Percentiles rank a stretch among this genome's conserved stretches.
These are phyloP conservation scores for Apodemus sylvaticus DNA, from an alignment of 2,113 vertebrate genomes.

Conservation along the genomic window DNA sequence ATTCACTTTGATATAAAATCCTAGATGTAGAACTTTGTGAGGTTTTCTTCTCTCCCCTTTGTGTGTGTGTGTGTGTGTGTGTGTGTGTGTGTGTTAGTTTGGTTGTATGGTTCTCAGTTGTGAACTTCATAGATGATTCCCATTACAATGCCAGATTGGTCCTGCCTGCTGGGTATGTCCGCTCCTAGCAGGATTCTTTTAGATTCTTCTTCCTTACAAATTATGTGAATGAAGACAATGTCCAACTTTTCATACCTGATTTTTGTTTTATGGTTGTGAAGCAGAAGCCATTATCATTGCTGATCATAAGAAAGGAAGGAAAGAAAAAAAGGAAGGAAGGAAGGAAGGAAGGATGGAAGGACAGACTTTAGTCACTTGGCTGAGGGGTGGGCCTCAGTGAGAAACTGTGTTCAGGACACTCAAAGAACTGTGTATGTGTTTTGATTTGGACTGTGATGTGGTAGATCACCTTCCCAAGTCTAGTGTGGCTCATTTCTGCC, in stretches of 20 bases:
- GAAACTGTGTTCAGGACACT: background rate
- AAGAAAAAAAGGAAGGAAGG: background rate
- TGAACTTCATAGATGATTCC: background rate
- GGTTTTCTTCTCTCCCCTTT: fast-evolving
- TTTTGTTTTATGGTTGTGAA: background rate
- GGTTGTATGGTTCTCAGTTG: background rate
- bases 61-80: background rate
- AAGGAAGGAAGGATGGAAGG: no score
- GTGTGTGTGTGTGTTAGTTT: background rate
- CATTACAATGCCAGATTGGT: background rate
- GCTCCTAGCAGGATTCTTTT: background rate
- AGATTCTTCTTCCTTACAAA: background rate
- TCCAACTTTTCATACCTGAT: constrained; percentile 1
- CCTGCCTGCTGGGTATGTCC: background rate
- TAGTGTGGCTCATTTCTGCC: no score
- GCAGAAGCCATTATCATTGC: background rate
- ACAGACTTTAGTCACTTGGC: background rate
- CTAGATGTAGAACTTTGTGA: background rate
- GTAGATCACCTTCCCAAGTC: fast-evolving
- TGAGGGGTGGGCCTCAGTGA: background rate
- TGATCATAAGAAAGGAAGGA: background rate
- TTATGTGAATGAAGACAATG: constrained; percentile 6
- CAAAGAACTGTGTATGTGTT: fast-evolving
- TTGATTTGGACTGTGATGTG: fast-evolving
- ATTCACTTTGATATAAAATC: background rate